phyloP scores from a whole-genome alignment of 2,113 vertebrate species.

The Mus pahari region DNA sequence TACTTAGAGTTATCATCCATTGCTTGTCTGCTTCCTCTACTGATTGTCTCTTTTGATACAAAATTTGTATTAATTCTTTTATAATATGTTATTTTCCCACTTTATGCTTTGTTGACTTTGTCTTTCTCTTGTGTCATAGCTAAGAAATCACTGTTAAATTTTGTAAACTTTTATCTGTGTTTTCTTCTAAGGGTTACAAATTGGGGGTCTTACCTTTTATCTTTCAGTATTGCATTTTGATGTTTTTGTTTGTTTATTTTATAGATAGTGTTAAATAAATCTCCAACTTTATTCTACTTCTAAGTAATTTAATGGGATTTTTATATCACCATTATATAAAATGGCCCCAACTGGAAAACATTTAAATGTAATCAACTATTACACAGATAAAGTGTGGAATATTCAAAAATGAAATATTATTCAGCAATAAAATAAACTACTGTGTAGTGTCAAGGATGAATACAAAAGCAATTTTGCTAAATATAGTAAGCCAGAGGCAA shows the following conservation, averaged over 20 bases:
- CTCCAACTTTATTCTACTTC: background rate
- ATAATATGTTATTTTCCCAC: background rate
- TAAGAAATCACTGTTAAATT: background rate
- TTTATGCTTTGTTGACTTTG: background rate
- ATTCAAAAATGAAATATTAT: background rate
- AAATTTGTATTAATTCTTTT: background rate
- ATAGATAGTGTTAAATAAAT: background rate
- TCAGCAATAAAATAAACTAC: conserved; percentile 23
- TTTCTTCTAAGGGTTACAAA: background rate
- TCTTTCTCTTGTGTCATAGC: background rate
- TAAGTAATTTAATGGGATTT: conserved; percentile 35
- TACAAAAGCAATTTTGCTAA: background rate
- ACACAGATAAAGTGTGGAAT: background rate
- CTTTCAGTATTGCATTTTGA: background rate
- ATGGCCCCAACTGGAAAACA: background rate
- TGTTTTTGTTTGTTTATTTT: background rate
- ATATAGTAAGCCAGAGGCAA: conserved; percentile 13
- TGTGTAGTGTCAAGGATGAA: background rate
- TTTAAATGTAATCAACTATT: background rate
- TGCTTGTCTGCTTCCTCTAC: background rate
- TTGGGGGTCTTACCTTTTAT: background rate
- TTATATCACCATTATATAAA: conserved; percentile 17
- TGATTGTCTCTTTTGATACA: background rate
- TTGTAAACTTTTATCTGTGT: background rate
- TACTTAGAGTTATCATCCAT: background rate